Conservation (phyloP, 2,113 vertebrate genomes). For the Hippocampus barbouri region DNA sequence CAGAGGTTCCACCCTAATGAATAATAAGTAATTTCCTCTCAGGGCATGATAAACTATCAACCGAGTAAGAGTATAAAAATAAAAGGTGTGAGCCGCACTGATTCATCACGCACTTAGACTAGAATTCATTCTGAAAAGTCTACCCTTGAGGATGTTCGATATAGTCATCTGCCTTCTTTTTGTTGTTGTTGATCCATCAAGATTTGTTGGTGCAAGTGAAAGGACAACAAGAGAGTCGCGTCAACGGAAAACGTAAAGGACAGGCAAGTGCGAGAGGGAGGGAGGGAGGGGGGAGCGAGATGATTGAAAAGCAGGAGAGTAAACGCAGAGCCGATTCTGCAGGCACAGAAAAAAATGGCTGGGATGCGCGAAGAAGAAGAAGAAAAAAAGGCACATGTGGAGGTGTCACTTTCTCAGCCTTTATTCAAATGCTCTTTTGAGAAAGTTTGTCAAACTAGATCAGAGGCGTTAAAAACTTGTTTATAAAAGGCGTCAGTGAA, state of each 20-base stretch:
- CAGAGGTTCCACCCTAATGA: neutral
- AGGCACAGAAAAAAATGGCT: conserved; percentile 13
- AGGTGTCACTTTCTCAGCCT: conserved; percentile 69
- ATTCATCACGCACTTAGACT: conserved; percentile 35
- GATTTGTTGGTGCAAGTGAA: conserved; percentile 62
- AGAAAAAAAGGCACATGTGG: conserved; percentile 41
- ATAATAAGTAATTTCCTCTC: neutral
- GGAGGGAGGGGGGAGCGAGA: conserved; percentile 29
- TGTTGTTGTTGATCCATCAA: conserved; percentile 47
- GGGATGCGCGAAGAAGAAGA: conserved; percentile 10
- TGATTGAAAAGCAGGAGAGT: conserved; percentile 61
- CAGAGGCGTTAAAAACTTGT: conserved; percentile 72
- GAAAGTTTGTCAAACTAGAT: conserved; percentile 80
- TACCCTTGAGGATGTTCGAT: conserved; percentile 51
- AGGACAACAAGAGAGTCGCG: conserved; percentile 66
- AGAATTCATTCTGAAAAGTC: conserved; percentile 25
- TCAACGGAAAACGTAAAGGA: conserved; percentile 29
- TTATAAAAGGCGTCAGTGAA: conserved; percentile 66
- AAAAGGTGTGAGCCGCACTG: neutral
- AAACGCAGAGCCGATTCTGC: conserved; percentile 56
- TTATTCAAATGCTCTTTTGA: conserved; percentile 72
- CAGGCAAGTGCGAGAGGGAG: conserved; percentile 17
- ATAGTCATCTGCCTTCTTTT: conserved; percentile 47
- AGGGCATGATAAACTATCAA: neutral
- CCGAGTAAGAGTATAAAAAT: neutral